Percentiles rank a stretch among this genome's conserved stretches.
phyloP scores from a whole-genome alignment of 2,888 invertebrate genomes.

The Agelastica alni region DNA sequence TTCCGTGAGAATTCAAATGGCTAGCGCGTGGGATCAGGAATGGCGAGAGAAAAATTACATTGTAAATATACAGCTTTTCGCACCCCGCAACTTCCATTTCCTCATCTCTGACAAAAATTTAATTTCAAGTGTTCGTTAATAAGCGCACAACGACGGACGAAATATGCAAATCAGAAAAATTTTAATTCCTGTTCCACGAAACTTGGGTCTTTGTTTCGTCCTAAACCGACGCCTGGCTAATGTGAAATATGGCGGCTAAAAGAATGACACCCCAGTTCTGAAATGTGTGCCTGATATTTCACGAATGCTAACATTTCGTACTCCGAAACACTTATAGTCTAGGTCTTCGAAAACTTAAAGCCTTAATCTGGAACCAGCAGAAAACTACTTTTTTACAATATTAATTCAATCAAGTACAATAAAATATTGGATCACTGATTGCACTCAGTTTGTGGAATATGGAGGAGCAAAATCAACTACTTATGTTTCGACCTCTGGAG shows the following conservation, averaged over 20 bases:
- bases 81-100: constrained; percentile 1
- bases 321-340: too few relatives aligned
- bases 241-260: constrained; percentile 33
- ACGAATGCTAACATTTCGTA: not conserved
- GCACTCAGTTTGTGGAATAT: too few relatives aligned
- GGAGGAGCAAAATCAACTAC: too few relatives aligned
- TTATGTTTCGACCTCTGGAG: too few relatives aligned
- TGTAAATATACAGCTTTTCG: constrained; percentile 5
- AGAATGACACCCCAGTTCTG: constrained; percentile 21
- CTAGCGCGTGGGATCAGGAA: constrained; percentile 11
- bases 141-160: constrained; percentile 37
- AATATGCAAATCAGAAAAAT: constrained; percentile 45
- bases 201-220: constrained; percentile 37
- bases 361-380: too few relatives aligned
- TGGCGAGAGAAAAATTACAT: constrained; percentile 16
- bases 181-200: constrained; percentile 39
- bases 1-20: not conserved
- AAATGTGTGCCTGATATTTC: not conserved
- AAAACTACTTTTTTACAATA: too few relatives aligned
- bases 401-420: too few relatives aligned
- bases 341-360: too few relatives aligned
- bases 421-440: too few relatives aligned
- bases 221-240: constrained; percentile 28
- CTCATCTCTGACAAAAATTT: constrained; percentile 22
- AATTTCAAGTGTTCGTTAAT: constrained; percentile 34